Evolutionary conservation across 2,888 invertebrate species (phyloP), one percentile per base, ranked within the genome.

Genomic region (Cephus runcator): DNA sequence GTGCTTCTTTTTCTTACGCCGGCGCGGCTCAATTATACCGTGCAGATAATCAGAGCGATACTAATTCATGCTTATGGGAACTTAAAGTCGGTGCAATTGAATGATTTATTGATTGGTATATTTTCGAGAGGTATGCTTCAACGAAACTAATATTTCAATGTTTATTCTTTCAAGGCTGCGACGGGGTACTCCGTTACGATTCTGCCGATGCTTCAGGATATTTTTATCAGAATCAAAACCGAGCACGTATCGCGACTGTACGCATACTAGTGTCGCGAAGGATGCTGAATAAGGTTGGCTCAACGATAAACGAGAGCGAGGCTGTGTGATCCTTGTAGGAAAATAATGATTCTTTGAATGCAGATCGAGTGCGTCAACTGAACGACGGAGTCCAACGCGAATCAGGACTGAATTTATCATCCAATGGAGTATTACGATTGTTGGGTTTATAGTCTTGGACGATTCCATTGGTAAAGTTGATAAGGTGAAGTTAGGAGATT

Each of bases 261-360:
- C 56, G 56, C 23, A 56, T 23, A 23, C 2, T 23, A 40, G 56
- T 56, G 23, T 56, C 23, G 56, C 56, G 23, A 56, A 56, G 56
- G 56, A 56, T 56, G 23, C 56, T 56, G 56, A 56, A 9, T 56
- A 23, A 23, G 2, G 56, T 56, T 56, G 2, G 15, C 15, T 56
- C 56, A 23, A 23, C 76, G 73, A 78, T 80, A 79, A 84, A 87
- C 79, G 83, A 80, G 84, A 83, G 83, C 85, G 83, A 88, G 85
- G 85, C 81, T 85, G 85, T 34, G 76, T 56, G 80, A 88, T 88
- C 88, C 88, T 89, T 88, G 87, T 88, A 84, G 79, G 79, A 83
- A 81, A 87, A 87, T 88, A 85, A 86, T 88, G 6, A 40, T 56
- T 56, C 56, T 23, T 15, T 56, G 15, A 56, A 56, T 9, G 56